These are phyloP conservation scores for Callopanchax toddi DNA, from an alignment of 2,113 vertebrate genomes.

Conservation along the genomic window DNA sequence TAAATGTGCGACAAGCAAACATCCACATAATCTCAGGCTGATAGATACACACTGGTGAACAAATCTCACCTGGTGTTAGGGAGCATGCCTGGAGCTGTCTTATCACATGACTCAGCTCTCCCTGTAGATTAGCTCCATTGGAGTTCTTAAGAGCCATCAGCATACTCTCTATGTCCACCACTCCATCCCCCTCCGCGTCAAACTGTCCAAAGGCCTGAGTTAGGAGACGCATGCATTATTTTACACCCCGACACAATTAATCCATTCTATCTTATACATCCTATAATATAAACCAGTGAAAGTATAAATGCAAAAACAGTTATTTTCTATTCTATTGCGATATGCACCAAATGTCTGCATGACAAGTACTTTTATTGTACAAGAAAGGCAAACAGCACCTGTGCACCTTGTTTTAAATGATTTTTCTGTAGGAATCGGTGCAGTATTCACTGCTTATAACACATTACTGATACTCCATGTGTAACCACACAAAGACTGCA, in stretches of 20 bases:
- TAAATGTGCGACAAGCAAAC: too few species aligned
- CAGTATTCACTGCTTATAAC: not conserved
- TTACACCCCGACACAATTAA: constrained; percentile 1
- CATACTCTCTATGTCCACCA: constrained; percentile 94
- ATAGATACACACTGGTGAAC: constrained; percentile 3
- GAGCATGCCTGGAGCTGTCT: constrained; percentile 95
- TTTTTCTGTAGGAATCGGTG: not conserved
- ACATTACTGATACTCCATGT: constrained; percentile 17
- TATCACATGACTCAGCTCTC: constrained; percentile 94
- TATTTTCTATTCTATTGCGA: too few species aligned
- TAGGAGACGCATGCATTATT: constrained; percentile 12
- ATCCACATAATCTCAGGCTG: constrained; percentile 18
- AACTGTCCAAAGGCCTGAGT: constrained; percentile 94
- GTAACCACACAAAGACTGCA: too few species aligned
- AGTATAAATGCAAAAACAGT: not conserved
- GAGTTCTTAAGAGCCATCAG: constrained; percentile 91
- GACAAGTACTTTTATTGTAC: too few species aligned
- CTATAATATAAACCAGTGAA: not conserved
- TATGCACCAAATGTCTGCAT: too few species aligned
- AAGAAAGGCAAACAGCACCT: not conserved
- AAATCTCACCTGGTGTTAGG: constrained; percentile 90
- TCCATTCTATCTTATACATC: not conserved
- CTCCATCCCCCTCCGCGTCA: constrained; percentile 94
- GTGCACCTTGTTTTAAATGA: too few species aligned
- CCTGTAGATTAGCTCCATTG: constrained; percentile 93